A percentile compares a stretch with the other conserved stretches of the same genome.
Conservation (phyloP, 2,888 invertebrate species). For the Lycocerus yunnanus region DNA sequence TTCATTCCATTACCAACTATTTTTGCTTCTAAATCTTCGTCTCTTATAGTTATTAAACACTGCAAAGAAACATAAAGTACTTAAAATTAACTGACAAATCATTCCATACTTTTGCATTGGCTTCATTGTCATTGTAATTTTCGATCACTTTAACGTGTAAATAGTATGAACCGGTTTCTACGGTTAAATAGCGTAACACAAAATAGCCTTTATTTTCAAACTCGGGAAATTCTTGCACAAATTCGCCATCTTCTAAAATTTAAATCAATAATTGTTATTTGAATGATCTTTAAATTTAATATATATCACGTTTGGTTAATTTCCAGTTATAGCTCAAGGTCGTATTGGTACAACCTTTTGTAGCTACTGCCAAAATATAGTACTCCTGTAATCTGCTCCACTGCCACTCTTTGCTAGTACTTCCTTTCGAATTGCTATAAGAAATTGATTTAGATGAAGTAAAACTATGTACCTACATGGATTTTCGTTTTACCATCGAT, state of each 20-base stretch:
- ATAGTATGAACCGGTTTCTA: conserved; percentile 6
- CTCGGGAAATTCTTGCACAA: not conserved
- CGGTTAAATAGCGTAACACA: not conserved
- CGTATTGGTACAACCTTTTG: not conserved
- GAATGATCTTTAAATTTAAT: not conserved
- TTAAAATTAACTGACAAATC: not conserved
- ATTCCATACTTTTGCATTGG: not conserved
- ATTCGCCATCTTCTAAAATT: not conserved
- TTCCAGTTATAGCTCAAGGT: not conserved
- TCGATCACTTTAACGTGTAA: conserved; percentile 7
- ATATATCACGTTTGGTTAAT: not conserved
- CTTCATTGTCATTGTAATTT: not conserved
- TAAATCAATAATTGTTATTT: not conserved
- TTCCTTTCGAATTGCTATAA: conserved; percentile 13
- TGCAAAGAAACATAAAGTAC: not conserved
- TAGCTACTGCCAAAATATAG: not conserved
- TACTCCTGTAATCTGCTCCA: conserved; percentile 9
- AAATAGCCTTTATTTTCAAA: conserved; percentile 11
- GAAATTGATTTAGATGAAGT: not conserved
- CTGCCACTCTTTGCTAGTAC: conserved; percentile 11
- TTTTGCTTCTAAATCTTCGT: conserved; percentile 10
- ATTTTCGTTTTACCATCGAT: not conserved
- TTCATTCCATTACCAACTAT: not conserved
- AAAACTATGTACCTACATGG: too few relatives aligned
- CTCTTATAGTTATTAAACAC: conserved; percentile 17